These are phyloP conservation scores for Slavum lentiscoides DNA, from an alignment of 2,888 invertebrate species.

Conservation along the genomic window DNA sequence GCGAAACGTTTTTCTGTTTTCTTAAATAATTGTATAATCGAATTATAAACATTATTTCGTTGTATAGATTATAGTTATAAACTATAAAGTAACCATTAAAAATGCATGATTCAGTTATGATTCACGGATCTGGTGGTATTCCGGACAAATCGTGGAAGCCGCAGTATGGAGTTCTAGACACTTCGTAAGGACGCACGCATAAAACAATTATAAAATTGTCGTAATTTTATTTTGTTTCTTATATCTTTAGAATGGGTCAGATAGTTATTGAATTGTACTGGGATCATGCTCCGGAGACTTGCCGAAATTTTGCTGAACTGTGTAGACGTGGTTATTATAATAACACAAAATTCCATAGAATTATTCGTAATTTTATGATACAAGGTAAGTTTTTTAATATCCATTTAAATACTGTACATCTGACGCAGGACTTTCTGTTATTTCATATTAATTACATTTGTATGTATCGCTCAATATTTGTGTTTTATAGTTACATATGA, in stretches of 20 bases:
- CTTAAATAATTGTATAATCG: not conserved
- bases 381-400: constrained; percentile 64
- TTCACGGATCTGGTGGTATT: constrained; percentile 63
- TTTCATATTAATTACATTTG: not conserved
- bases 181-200: constrained; percentile 68
- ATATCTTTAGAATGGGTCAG: constrained; percentile 83
- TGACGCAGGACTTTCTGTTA: not conserved
- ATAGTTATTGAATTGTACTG: constrained; percentile 93
- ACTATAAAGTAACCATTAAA: not conserved
- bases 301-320: constrained; percentile 95
- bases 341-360: constrained; percentile 92
- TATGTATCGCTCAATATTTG: too few relatives aligned
- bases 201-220: constrained; percentile 31
- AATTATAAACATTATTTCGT: not conserved
- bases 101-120: constrained; percentile 48
- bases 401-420: not conserved
- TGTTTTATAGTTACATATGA: not conserved
- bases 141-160: constrained; percentile 91
- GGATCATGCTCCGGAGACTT: constrained; percentile 97
- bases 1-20: not conserved
- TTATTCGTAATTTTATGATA: constrained; percentile 92
- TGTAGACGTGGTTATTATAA: constrained; percentile 93
- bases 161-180: constrained; percentile 78
- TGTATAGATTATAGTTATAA: not conserved
- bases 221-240: constrained; percentile 51